Evolutionary conservation across 2,888 invertebrate genomes (phyloP).

Genomic region (Allacma fusca): DNA sequence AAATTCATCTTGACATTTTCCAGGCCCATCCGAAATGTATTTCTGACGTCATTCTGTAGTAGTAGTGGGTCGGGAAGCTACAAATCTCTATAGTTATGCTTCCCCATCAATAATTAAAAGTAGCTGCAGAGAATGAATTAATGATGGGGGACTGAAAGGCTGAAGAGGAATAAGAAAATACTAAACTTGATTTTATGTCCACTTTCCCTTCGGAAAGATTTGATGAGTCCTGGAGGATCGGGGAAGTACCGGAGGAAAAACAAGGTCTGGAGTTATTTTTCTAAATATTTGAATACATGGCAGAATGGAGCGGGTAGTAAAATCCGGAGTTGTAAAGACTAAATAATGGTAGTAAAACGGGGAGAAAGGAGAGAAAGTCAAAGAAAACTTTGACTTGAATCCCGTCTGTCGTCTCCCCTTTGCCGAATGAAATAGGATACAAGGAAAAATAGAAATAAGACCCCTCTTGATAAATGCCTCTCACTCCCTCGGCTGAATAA

Average conservation of each 20-base stretch:
- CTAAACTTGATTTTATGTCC: too few relatives aligned
- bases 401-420: background rate
- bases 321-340: background rate
- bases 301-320: background rate
- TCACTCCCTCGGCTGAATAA: slow-evolving; percentile 31
- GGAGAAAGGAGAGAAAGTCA: background rate
- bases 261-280: background rate
- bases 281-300: background rate
- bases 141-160: too few relatives aligned
- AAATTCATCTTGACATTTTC: too few relatives aligned
- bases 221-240: background rate
- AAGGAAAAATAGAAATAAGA: slow-evolving; percentile 27
- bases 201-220: background rate
- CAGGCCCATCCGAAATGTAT: too few relatives aligned
- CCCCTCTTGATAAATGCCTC: slow-evolving; percentile 36
- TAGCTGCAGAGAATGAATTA: too few relatives aligned
- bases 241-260: background rate
- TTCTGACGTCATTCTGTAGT: too few relatives aligned
- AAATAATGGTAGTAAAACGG: background rate
- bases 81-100: too few relatives aligned
- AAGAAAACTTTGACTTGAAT: background rate
- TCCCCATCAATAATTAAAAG: too few relatives aligned
- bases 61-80: too few relatives aligned
- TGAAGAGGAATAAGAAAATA: too few relatives aligned
- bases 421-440: background rate